Evolutionary conservation across 2,113 vertebrate species (phyloP), one percentile per base, ranked within the genome.

Genomic region (Echinops telfairi): DNA sequence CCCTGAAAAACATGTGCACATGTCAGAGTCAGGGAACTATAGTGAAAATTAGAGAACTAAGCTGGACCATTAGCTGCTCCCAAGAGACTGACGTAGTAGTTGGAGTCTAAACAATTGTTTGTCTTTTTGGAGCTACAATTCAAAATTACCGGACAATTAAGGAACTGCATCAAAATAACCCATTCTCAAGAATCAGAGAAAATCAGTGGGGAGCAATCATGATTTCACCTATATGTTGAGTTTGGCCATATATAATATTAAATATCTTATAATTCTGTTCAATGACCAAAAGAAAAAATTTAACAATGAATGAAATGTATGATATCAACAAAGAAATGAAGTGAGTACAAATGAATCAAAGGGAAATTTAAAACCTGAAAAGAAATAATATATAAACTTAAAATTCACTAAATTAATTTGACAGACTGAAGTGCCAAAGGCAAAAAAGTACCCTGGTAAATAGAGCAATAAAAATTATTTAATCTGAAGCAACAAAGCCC

Each of bases 81-180:
- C 9, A 2, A 91, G 12, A 79, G 29, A 79, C 4, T 87, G 29
- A 66, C 15, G 8, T 84, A 29, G 2, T 60, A 88, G 5, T 77
- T 62, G 68, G 57, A 76, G 3, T 88, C 7, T 23, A 93, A 83
- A 8, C 7, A 57, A 47, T 5, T 47, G 43, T 47, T 47, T 47
- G 43, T 47, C 43, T 47, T 6, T 47, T 6, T 47, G 43, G 43
- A 22, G 17, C 66, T n/a, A 25, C 17, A 76, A 33, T 73, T 14
- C 19, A 92, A 87, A 94, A 58, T 47, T 79, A 79, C 40, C 90
- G 36, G 80, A 43, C 25, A 66, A 75, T 29, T 29, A 38, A 68
- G 60, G 0, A 83, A 43, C 2, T 38, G n/a, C 2, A 31, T 16
- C 31, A 90, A 73, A 12, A 73, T 4, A 5, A 88, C 0, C 22